These are phyloP conservation scores for Eulemur albifrons DNA, from an alignment of 2,797 vertebrate genomes.

Conservation along the genomic window DNA sequence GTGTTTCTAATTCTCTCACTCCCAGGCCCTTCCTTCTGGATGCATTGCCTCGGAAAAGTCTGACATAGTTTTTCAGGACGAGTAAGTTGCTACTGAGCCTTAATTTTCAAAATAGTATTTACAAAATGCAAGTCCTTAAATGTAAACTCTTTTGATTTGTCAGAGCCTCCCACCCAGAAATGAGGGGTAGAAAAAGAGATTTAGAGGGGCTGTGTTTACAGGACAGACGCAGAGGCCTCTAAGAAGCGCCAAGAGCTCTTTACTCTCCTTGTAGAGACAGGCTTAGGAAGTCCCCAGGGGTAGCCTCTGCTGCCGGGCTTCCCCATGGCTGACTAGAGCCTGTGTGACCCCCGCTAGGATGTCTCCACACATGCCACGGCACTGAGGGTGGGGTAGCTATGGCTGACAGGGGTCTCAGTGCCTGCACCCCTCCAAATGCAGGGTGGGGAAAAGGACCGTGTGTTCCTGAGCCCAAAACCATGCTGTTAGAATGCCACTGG, in stretches of 20 bases:
- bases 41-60: neutral
- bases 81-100: neutral
- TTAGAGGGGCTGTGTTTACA: neutral
- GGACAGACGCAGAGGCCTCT: neutral
- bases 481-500: neutral
- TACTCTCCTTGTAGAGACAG: neutral
- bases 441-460: neutral
- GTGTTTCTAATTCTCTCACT: neutral
- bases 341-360: neutral
- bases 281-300: neutral
- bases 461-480: neutral
- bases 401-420: neutral
- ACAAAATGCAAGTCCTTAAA: neutral
- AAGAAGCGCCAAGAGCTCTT: neutral
- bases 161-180: neutral
- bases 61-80: neutral
- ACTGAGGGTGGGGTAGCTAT: neutral
- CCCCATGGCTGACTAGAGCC: neutral
- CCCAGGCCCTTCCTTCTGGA: neutral
- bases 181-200: neutral
- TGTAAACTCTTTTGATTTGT: neutral
- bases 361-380: rapidly evolving
- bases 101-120: conserved; percentile 35
- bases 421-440: neutral
- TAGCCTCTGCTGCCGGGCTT: neutral